A percentile compares a stretch with the other conserved stretches of the same genome.
Conservation (phyloP, 2,888 invertebrate species). For the Drymonia ruficornis region DNA sequence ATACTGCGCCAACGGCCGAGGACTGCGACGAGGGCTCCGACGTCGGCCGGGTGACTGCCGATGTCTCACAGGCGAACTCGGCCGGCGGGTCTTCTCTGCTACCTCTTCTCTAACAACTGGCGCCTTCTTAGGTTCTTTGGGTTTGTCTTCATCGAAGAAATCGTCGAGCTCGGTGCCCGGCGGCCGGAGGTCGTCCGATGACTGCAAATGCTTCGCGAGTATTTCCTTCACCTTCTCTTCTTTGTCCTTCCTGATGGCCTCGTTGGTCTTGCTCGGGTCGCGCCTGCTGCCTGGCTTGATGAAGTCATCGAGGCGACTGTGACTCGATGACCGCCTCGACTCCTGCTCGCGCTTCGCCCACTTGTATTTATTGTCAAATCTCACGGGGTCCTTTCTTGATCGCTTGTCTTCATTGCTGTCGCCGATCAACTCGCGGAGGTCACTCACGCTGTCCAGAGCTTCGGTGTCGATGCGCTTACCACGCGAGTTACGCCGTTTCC, state of each 20-base stretch:
- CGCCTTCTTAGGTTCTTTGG: slow-evolving; percentile 34
- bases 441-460: slow-evolving; percentile 54
- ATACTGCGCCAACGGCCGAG: slow-evolving; percentile 21
- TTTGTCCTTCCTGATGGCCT: slow-evolving; percentile 74
- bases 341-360: slow-evolving; percentile 21
- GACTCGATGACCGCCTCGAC: slow-evolving; percentile 33
- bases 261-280: slow-evolving; percentile 72
- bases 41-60: slow-evolving; percentile 6
- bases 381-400: slow-evolving; percentile 8
- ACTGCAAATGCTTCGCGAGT: slow-evolving; percentile 70
- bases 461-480: slow-evolving; percentile 45
- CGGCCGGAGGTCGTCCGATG: slow-evolving; percentile 66
- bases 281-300: slow-evolving; percentile 76
- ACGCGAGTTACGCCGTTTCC: slow-evolving; percentile 20
- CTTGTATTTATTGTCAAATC: slow-evolving; percentile 19
- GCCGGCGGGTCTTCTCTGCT: background rate
- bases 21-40: slow-evolving; percentile 18
- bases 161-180: slow-evolving; percentile 79
- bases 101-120: slow-evolving; percentile 17
- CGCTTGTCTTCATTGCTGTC: slow-evolving; percentile 33
- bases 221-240: slow-evolving; percentile 75
- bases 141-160: slow-evolving; percentile 54
- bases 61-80: slow-evolving; percentile 7
- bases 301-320: slow-evolving; percentile 54
- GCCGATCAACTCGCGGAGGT: slow-evolving; percentile 62